These are phyloP conservation scores for Numida meleagris DNA, from an alignment of 2,113 vertebrate species.

Conservation along the genomic window DNA sequence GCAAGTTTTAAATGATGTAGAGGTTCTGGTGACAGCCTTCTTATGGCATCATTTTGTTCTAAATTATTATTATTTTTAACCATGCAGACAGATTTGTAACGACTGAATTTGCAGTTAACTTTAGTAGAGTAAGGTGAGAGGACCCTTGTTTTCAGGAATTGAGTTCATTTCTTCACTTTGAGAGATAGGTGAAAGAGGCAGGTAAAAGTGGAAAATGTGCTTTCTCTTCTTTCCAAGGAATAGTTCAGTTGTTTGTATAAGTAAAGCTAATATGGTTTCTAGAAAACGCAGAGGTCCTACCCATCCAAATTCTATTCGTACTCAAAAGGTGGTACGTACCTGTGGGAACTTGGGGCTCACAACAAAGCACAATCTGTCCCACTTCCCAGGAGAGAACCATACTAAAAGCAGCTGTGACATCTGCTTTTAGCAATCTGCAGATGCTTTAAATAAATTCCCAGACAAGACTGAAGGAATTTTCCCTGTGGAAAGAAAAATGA, in stretches of 20 bases:
- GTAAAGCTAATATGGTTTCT: neutral
- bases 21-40: neutral
- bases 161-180: neutral
- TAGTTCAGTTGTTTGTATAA: neutral
- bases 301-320: neutral
- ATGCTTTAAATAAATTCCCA: neutral
- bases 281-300: neutral
- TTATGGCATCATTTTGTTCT: neutral
- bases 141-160: accelerated
- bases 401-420: neutral
- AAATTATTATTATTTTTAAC: neutral
- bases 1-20: neutral
- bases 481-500: neutral
- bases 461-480: neutral
- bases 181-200: neutral
- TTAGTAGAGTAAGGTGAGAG: neutral
- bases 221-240: neutral
- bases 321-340: neutral
- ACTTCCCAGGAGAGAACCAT: neutral
- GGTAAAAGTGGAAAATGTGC: neutral
- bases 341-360: neutral
- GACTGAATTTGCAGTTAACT: neutral
- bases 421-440: neutral
- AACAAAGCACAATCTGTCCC: neutral
- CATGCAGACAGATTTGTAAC: neutral